Evolutionary conservation across 2,888 invertebrate species (phyloP), one percentile per base, ranked within the genome.

Genomic region (Bombylius discolor): DNA sequence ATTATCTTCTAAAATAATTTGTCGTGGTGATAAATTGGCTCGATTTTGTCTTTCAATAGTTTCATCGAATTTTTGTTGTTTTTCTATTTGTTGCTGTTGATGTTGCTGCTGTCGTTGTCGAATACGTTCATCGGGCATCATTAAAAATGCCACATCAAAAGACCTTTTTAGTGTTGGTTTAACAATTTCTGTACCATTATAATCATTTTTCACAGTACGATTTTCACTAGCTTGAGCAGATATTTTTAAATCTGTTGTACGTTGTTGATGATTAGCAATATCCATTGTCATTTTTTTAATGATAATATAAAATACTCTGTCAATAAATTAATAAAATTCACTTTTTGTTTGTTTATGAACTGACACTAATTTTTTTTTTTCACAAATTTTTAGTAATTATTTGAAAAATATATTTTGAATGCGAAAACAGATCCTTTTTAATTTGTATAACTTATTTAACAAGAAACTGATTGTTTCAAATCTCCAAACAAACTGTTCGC

Each of bases 111-210:
- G 79, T 63, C 83, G 82, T 50, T 83, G 80, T 53, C 84, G 83
- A 50, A 87, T 72, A 65, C 87, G 87, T 60, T 90, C 90, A 68
- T 91, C 90, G 3, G 90, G 90, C 71, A 89, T 84, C 79, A 92
- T 90, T 34, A 93, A 75, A 66, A 93, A 93, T 0, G 92, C 92
- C 11, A 93, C 92, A 70, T 93, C 92, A 68, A 93, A 93, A 1
- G 90, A 87, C 14, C 93, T 77, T 66, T 93, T 93, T n/a, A 72
- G 62, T 46, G 63, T 77, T 62, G 72, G 78, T 66, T 74, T 80
- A 70, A 74, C 68, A 64, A 77, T 75, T 70, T 78, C 76, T 45
- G 79, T 72, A 23, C 23, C 23, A 1, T 53, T 5, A 59, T 70
- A 70, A 44, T 67, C 62, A 61, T 69, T 70, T 59, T 69, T 65